Percentiles rank a stretch among this genome's conserved stretches.
Evolutionary conservation across 2,797 vertebrate genomes (phyloP).

Genomic region (Pipistrellus nathusii): DNA sequence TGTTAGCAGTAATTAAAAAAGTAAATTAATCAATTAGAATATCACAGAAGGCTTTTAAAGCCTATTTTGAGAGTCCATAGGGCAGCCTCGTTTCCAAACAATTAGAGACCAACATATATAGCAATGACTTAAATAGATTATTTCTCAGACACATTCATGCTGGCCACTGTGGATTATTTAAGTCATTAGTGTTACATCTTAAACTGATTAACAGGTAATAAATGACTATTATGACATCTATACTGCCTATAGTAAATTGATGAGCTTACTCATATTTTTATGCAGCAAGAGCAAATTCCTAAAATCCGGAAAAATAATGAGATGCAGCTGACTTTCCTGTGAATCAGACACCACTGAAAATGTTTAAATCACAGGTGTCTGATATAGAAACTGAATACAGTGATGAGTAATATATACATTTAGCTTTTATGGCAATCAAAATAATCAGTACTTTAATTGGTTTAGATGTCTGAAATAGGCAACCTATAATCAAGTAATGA

Average conservation of each 20-base stretch:
- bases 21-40: neutral
- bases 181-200: neutral
- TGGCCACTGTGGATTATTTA: neutral
- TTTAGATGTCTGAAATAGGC: constrained; percentile 67
- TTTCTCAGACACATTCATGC: too few relatives aligned
- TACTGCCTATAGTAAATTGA: neutral
- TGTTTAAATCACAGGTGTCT: constrained; percentile 52
- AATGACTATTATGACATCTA: neutral
- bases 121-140: too few relatives aligned
- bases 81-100: neutral
- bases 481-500: constrained; percentile 76
- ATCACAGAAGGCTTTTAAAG: neutral
- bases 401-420: constrained; percentile 25
- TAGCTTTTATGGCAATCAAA: constrained; percentile 69
- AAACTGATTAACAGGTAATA: neutral
- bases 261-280: neutral
- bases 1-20: neutral
- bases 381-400: constrained; percentile 68
- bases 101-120: neutral
- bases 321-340: constrained; percentile 23
- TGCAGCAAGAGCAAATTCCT: neutral
- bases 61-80: neutral
- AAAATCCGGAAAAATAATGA: constrained; percentile 37
- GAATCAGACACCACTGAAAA: constrained; percentile 53
- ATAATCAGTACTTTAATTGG: constrained; percentile 67